Evolutionary conservation across 2,797 vertebrate genomes (phyloP), one percentile per base, ranked within the genome.

Genomic region (Enteromius radiatus): DNA sequence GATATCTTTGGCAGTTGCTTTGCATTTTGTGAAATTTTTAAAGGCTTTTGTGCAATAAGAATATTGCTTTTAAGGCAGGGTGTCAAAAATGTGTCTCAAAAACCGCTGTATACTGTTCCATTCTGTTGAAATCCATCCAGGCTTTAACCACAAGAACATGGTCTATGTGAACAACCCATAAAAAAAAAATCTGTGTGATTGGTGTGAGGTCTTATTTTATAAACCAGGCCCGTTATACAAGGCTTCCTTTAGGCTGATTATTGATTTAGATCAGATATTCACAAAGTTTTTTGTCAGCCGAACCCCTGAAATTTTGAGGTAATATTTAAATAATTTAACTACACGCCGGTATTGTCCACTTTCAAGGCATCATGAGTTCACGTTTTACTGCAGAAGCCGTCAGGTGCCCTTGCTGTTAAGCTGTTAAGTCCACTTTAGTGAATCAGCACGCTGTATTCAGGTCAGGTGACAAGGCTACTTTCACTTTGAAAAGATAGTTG

Each of bases 91-190:
- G 63, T 64, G 61, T 63, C 61, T 10, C 6, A 21, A 36, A 36
- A 7, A 33, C 7, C 1, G 7, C 63, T 36, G 63, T 19, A 0
- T 19, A 33, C 56, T 28, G 26, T 61, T 28, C 59, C 2, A 61
- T 61, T 61, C 26, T 15, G 26, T 17, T 28, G 59, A 26, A 28
- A 17, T 65, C 33, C 33, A 19, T 65, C 63, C 33, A 65, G 63
- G 9, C 36, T 65, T 65, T 65, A 61, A 61, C 59, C 26, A 61
- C 59, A 61, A 61, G 63, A 65, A 21, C 31, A 65, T 19, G 61
- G 61, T 28, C 26, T 9, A 33, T 64, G 28, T 65, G 63, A 65
- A 65, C 19, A 65, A 33, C 15, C 63, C 63, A 36, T 28, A 61
- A 28, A 61, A 12, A 61, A 12, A 28, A 56, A 54, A 54, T 54